These are phyloP conservation scores for Lamproptera curius DNA, from an alignment of 2,888 invertebrate genomes.

Conservation along the genomic window DNA sequence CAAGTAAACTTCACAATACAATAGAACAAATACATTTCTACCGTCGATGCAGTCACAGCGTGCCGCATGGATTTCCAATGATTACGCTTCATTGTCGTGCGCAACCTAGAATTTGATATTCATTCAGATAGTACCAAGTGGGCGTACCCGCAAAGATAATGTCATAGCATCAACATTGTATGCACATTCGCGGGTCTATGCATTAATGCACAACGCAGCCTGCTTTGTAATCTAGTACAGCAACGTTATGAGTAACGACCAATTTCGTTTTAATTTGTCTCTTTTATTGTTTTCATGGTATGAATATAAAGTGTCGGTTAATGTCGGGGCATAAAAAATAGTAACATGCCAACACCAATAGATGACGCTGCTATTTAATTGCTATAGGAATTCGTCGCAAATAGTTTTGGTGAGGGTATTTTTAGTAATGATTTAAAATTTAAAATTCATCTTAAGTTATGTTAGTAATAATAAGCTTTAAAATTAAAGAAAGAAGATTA, in stretches of 20 bases:
- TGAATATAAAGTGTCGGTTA: background rate
- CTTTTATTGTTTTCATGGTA: background rate
- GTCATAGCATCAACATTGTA: conserved; percentile 24
- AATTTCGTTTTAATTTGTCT: conserved; percentile 2
- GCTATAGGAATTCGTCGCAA: too few species aligned
- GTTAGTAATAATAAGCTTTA: too few species aligned
- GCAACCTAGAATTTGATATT: conserved; percentile 16
- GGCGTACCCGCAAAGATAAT: conserved; percentile 27
- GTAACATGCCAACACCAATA: too few species aligned
- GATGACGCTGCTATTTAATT: too few species aligned
- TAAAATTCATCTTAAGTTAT: too few species aligned
- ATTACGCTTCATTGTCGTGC: conserved; percentile 6
- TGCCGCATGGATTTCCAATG: background rate
- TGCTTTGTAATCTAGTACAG: conserved; percentile 1
- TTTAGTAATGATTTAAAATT: too few species aligned
- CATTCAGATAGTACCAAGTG: conserved; percentile 23
- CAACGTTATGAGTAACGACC: conserved; percentile 7
- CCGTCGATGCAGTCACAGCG: background rate
- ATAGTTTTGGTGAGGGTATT: too few species aligned
- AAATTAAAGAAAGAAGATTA: too few species aligned
- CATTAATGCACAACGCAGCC: conserved; percentile 8
- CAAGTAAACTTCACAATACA: background rate
- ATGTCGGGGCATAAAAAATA: background rate
- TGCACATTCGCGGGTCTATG: conserved; percentile 25
- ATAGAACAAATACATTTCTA: background rate